phyloP scores from a whole-genome alignment of 2,797 vertebrate genomes.

The Acanthurus lineatus region DNA sequence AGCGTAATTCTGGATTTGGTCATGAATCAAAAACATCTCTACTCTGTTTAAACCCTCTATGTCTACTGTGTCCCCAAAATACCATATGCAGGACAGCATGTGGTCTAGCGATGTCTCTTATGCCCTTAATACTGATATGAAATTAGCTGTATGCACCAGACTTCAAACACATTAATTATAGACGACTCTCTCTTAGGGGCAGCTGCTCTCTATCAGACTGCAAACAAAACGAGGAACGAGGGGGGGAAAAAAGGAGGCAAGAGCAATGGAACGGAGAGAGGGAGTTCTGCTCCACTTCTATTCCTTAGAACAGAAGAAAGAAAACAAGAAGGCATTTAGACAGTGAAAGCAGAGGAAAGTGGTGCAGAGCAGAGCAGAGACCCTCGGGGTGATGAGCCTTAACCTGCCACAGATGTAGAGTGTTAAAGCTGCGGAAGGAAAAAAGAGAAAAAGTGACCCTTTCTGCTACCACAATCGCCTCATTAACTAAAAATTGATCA shows the following conservation, averaged over 20 bases:
- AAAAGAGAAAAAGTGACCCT: slow-evolving; percentile 37
- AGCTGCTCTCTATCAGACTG: slow-evolving; percentile 58
- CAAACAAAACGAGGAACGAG: slow-evolving; percentile 64
- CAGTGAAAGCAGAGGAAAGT: slow-evolving; percentile 49
- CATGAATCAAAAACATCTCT: slow-evolving; percentile 49
- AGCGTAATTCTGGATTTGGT: slow-evolving; percentile 31
- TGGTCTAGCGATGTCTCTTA: slow-evolving; percentile 61
- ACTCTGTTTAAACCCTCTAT: slow-evolving; percentile 32
- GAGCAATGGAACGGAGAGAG: slow-evolving; percentile 17
- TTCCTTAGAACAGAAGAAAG: slow-evolving; percentile 32
- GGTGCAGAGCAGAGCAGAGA: slow-evolving; percentile 40
- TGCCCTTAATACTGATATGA: slow-evolving; percentile 75
- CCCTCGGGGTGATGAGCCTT: slow-evolving; percentile 50
- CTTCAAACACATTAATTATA: slow-evolving; percentile 84
- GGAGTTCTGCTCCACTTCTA: slow-evolving; percentile 53
- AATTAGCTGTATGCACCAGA: slow-evolving; percentile 77
- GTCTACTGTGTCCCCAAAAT: slow-evolving; percentile 44
- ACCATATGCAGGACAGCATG: slow-evolving; percentile 54
- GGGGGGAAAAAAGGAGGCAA: slow-evolving; percentile 28
- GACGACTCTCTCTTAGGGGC: slow-evolving; percentile 70
- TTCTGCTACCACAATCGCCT: slow-evolving; percentile 25
- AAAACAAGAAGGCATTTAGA: slow-evolving; percentile 42
- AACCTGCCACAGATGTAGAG: slow-evolving; percentile 51
- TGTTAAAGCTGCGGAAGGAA: slow-evolving; percentile 33
- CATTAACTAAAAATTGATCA: slow-evolving; percentile 61